These are phyloP conservation scores for Myopa tessellatipennis DNA, from an alignment of 2,888 invertebrate species.

Conservation along the genomic window DNA sequence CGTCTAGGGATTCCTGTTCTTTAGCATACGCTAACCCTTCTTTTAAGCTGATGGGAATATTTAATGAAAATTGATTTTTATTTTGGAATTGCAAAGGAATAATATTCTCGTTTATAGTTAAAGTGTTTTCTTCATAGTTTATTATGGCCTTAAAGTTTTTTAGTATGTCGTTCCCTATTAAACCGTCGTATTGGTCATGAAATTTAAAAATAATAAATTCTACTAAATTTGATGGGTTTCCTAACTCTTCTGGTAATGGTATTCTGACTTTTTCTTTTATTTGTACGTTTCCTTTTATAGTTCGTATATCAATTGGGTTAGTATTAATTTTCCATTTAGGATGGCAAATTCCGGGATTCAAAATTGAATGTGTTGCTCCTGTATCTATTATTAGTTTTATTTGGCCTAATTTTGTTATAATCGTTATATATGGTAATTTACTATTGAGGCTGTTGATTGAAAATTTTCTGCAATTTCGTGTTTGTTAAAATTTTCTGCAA, in stretches of 20 bases:
- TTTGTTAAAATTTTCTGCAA: no score
- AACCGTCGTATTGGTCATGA: background rate
- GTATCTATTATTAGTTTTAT: background rate
- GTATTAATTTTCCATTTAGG: background rate
- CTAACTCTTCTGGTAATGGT: constrained; percentile 2
- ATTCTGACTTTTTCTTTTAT: background rate
- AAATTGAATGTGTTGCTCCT: constrained; percentile 8
- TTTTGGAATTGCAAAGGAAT: no score
- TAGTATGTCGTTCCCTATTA: constrained; percentile 9
- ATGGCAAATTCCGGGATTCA: background rate
- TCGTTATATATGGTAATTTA: background rate
- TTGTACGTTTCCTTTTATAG: constrained; percentile 6
- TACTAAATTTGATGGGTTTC: background rate
- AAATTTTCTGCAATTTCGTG: no score
- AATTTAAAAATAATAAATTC: background rate
- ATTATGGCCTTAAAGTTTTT: constrained; percentile 34
- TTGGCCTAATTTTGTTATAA: background rate
- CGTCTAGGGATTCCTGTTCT: no score
- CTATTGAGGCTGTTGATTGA: no score
- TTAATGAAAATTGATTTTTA: background rate
- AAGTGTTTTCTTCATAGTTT: constrained; percentile 32
- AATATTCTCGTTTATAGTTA: constrained; percentile 16
- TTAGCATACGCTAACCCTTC: no score
- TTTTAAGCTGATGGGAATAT: background rate
- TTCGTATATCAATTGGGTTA: constrained; percentile 4